These are phyloP conservation scores for Drosophila gunungcola DNA, from an alignment of 1,140 invertebrate genomes.

Conservation along the genomic window DNA sequence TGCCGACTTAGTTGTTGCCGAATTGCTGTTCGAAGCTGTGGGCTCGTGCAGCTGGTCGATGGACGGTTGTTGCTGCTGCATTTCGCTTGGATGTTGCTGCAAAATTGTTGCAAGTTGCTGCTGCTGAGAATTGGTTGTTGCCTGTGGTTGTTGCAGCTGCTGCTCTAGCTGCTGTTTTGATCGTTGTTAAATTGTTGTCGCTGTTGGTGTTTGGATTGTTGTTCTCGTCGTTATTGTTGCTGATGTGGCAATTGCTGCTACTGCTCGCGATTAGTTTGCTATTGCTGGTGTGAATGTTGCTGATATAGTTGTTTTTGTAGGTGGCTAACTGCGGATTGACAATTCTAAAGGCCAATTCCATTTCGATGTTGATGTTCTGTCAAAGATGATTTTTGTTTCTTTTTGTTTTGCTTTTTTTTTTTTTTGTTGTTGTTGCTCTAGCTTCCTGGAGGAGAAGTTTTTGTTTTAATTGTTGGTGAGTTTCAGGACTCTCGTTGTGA, in stretches of 20 bases:
- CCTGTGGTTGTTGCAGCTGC: slow-evolving; percentile 1
- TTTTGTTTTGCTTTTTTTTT: neutral
- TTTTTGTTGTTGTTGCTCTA: slow-evolving; percentile 3
- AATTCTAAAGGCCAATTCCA: slow-evolving; percentile 69
- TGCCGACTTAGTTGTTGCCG: neutral
- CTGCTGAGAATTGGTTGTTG: neutral
- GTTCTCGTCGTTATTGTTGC: slow-evolving; percentile 5
- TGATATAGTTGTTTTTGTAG: slow-evolving; percentile 33
- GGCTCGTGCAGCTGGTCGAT: slow-evolving; percentile 25
- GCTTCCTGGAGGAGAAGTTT: slow-evolving; percentile 22
- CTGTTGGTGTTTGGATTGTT: slow-evolving; percentile 9
- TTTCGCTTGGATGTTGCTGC: slow-evolving; percentile 5
- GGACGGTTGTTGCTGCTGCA: slow-evolving; percentile 37
- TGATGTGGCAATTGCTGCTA: slow-evolving; percentile 22
- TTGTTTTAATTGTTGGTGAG: neutral
- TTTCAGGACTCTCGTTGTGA: slow-evolving; percentile 17
- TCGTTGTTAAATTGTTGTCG: slow-evolving; percentile 34
- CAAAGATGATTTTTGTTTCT: slow-evolving; percentile 21
- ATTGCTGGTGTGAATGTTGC: slow-evolving; percentile 29
- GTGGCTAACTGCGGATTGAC: slow-evolving; percentile 62
- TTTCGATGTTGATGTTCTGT: slow-evolving; percentile 71
- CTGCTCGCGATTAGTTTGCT: slow-evolving; percentile 15
- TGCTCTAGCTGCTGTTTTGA: slow-evolving; percentile 2
- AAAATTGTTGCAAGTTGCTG: slow-evolving; percentile 5
- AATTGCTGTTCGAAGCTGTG: slow-evolving; percentile 9